phyloP scores from a whole-genome alignment of 64 coral and sea anemone species.

The Orbicella faveolata region DNA sequence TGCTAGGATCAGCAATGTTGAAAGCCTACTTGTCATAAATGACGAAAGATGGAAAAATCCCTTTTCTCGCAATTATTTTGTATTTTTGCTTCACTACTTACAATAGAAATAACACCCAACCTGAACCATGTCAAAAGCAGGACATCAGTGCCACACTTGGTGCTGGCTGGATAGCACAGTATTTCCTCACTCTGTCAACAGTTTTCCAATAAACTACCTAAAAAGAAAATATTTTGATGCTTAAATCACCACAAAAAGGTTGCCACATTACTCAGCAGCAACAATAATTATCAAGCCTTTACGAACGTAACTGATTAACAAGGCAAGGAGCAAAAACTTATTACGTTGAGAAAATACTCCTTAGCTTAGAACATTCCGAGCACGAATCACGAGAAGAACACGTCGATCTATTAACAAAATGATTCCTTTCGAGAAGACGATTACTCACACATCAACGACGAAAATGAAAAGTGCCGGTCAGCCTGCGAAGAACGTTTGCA shows the following conservation, averaged over 20 bases:
- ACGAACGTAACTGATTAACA: too few relatives aligned
- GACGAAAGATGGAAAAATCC: too few relatives aligned
- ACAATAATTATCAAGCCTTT: too few relatives aligned
- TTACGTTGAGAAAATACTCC: too few relatives aligned
- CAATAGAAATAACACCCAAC: neutral
- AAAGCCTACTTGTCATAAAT: too few relatives aligned
- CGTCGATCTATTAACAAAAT: slow-evolving; percentile 10
- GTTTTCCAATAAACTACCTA: neutral
- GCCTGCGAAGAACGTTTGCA: neutral
- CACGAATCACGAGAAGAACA: neutral
- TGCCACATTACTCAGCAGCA: neutral
- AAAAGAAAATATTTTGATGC: neutral
- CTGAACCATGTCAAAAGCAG: neutral
- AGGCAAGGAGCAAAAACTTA: too few relatives aligned
- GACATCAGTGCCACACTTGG: neutral
- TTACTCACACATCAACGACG: slow-evolving; percentile 37
- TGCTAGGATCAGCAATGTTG: too few relatives aligned
- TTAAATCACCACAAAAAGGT: neutral
- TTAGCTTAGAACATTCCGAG: neutral
- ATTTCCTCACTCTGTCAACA: neutral
- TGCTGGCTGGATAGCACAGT: neutral
- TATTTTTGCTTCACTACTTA: too few relatives aligned
- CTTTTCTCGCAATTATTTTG: too few relatives aligned
- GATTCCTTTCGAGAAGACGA: slow-evolving; percentile 20
- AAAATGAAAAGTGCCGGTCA: neutral